A percentile compares a stretch with the other conserved stretches of the same genome.
Conservation (phyloP, 1,140 invertebrate genomes). For the Gonioctena quinquepunctata region DNA sequence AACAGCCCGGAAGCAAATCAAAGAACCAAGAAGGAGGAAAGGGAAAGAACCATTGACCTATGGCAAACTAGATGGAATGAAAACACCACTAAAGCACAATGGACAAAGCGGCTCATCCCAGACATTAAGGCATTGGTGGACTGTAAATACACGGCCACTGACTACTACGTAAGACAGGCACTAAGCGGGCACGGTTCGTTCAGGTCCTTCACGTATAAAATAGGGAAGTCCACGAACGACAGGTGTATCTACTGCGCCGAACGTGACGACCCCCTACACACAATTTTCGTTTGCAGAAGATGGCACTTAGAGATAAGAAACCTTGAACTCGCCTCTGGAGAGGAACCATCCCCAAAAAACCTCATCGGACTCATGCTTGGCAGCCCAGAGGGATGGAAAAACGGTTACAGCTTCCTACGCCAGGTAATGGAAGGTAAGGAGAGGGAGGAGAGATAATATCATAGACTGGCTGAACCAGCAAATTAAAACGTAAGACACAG, state of each 20-base stretch:
- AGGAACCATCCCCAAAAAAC: neutral
- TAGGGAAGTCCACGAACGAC: constrained; percentile 14
- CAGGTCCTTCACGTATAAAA: constrained; percentile 14
- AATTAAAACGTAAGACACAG: too few relatives aligned
- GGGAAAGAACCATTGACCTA: neutral
- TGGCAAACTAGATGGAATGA: constrained; percentile 19
- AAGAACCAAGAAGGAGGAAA: too few relatives aligned
- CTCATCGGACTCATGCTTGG: neutral
- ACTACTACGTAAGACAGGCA: constrained; percentile 14
- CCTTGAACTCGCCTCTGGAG: neutral
- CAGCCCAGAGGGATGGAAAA: neutral
- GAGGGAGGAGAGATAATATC: neutral
- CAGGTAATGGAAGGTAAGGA: neutral
- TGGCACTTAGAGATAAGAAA: neutral
- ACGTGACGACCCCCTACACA: constrained; percentile 12
- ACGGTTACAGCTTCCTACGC: neutral
- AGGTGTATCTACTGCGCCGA: constrained; percentile 4
- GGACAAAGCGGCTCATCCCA: constrained; percentile 14
- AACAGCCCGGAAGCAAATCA: too few relatives aligned
- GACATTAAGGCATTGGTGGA: constrained; percentile 7
- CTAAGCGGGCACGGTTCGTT: constrained; percentile 26
- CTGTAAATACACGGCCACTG: neutral
- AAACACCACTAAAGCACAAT: neutral
- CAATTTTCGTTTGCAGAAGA: constrained; percentile 1
- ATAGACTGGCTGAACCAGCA: too few relatives aligned